phyloP scores from a whole-genome alignment of 2,113 vertebrate genomes.

The Mustelus asterias region DNA sequence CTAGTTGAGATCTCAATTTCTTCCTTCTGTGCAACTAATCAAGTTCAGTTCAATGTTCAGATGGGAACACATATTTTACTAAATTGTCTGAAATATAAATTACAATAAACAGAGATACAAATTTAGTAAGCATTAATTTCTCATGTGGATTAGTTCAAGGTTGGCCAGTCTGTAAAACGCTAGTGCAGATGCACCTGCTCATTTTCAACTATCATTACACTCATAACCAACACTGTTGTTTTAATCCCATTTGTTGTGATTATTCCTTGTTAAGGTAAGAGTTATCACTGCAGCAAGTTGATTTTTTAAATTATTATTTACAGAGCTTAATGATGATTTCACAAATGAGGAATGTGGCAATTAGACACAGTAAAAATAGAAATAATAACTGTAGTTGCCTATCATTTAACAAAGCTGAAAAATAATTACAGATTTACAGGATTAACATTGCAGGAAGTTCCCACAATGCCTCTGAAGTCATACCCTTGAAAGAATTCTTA shows the following conservation, averaged over 20 bases:
- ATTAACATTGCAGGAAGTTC: background rate
- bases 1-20: background rate
- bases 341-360: background rate
- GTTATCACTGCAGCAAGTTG: background rate
- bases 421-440: background rate
- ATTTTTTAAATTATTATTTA: slow-evolving; percentile 5
- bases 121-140: background rate
- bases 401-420: background rate
- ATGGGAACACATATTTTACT: background rate
- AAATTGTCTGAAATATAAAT: background rate
- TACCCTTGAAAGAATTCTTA: background rate
- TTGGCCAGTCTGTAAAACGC: background rate
- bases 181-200: background rate
- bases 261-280: background rate
- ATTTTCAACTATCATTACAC: background rate
- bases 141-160: background rate
- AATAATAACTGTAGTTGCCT: background rate
- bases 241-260: slow-evolving; percentile 16
- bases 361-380: background rate
- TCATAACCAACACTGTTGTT: background rate
- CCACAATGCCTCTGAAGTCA: background rate
- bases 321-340: background rate
- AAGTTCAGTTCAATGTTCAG: background rate
- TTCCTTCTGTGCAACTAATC: background rate
- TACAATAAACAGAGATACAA: background rate